A percentile compares a stretch with the other conserved stretches of the same genome.
Conservation (phyloP, 1,140 invertebrate species). For the Arion vulgaris region DNA sequence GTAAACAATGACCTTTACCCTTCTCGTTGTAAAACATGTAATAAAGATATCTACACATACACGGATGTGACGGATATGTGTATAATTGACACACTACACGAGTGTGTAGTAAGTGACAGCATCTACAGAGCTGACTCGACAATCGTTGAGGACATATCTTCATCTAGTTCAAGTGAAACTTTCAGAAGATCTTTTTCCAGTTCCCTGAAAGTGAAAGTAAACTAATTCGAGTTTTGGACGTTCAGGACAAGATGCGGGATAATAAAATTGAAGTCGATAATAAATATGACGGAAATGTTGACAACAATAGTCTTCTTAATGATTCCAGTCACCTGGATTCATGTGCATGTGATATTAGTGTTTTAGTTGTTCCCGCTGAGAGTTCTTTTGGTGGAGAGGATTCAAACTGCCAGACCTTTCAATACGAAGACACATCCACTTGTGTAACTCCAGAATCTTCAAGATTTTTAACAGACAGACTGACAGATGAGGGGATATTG, state of each 20-base stretch:
- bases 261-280: not conserved
- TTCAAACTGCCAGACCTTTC: not conserved
- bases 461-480: not conserved
- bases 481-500: not conserved
- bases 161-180: constrained; percentile 6
- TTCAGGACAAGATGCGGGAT: too few relatives aligned
- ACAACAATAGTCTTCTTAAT: not conserved
- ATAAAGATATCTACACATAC: constrained; percentile 73
- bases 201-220: not conserved
- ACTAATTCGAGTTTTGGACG: not conserved
- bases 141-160: constrained; percentile 14
- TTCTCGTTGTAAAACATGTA: constrained; percentile 59
- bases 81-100: constrained; percentile 74
- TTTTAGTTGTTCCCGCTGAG: constrained; percentile 16
- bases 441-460: not conserved
- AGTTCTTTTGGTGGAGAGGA: not conserved
- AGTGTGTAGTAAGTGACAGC: constrained; percentile 28
- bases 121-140: not conserved
- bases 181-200: not conserved
- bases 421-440: not conserved
- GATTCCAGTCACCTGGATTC: constrained; percentile 2
- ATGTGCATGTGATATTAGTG: not conserved
- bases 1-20: constrained; percentile 50
- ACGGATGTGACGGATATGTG: constrained; percentile 81
- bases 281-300: not conserved